A percentile compares a stretch with the other conserved stretches of the same genome.
Evolutionary conservation across 2,797 vertebrate genomes (phyloP).

Genomic region (Hydrocynus forskahlii): DNA sequence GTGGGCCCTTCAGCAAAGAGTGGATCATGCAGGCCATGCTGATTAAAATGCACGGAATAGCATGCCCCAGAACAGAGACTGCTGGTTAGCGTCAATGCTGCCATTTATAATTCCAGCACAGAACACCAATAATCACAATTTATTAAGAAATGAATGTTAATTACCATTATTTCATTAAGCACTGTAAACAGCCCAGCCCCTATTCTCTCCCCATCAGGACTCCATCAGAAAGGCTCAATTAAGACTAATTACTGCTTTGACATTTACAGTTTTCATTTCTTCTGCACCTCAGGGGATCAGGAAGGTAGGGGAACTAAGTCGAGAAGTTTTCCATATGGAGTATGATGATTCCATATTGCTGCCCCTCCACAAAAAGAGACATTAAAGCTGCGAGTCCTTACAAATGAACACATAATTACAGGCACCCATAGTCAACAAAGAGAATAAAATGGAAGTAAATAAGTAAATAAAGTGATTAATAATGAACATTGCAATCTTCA

Average conservation of each 20-base stretch:
- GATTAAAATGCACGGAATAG: conserved; percentile 49
- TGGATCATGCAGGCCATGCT: conserved; percentile 19
- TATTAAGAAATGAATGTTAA: conserved; percentile 25
- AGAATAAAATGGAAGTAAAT: not conserved
- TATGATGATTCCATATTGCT: not conserved
- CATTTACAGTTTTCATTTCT: conserved; percentile 49
- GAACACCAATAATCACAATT: conserved; percentile 49
- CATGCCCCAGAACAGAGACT: conserved; percentile 38
- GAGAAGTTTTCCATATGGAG: conserved; percentile 1
- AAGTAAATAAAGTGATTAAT: not conserved
- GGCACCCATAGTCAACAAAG: not conserved
- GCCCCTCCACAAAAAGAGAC: not conserved
- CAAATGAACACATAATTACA: not conserved
- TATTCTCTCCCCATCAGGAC: conserved; percentile 6
- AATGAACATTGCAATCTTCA: not conserved
- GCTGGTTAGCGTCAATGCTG: conserved; percentile 53
- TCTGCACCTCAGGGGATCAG: conserved; percentile 1
- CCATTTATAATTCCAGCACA: conserved; percentile 48
- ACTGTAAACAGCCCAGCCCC: conserved; percentile 28
- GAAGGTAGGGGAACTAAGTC: conserved; percentile 5
- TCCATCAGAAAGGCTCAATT: conserved; percentile 40
- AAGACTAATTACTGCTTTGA: conserved; percentile 52
- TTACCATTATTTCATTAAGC: conserved; percentile 49
- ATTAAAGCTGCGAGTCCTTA: not conserved
- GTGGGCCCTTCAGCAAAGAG: not conserved